These are phyloP conservation scores for Cebus imitator DNA, from an alignment of 2,113 vertebrate species.

Conservation along the genomic window DNA sequence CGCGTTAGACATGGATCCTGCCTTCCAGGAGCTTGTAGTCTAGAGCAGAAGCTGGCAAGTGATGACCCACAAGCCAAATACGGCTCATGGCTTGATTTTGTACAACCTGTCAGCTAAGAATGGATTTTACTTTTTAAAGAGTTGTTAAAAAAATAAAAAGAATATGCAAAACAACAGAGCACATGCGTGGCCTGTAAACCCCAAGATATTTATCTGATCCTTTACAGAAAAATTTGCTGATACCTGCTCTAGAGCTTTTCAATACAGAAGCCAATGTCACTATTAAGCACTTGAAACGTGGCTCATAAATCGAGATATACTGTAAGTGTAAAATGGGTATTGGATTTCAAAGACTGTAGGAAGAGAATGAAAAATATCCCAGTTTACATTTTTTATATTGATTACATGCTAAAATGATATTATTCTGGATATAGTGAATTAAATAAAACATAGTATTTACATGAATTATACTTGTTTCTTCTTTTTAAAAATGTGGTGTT, in stretches of 20 bases:
- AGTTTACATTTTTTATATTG: neutral
- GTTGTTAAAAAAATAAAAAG: neutral
- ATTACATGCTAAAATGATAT: neutral
- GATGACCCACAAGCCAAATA: neutral
- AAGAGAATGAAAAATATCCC: neutral
- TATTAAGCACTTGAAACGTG: neutral
- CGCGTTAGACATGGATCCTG: neutral
- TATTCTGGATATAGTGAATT: neutral
- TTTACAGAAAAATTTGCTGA: neutral
- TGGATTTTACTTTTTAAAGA: neutral
- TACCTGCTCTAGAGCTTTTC: neutral
- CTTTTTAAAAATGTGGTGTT: neutral
- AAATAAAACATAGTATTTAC: neutral
- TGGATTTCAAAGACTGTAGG: neutral
- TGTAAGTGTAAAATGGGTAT: neutral
- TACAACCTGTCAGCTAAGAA: neutral
- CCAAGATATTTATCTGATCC: neutral
- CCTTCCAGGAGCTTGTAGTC: neutral
- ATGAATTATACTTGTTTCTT: neutral
- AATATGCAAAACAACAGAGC: neutral
- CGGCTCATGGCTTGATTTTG: neutral
- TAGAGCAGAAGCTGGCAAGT: neutral
- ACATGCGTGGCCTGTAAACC: neutral
- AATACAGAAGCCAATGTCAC: neutral
- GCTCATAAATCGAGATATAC: neutral